Percentiles rank a stretch among this genome's conserved stretches.
Evolutionary conservation across 1,140 invertebrate species (phyloP).

Genomic region (Druon quercuslanigerum): DNA sequence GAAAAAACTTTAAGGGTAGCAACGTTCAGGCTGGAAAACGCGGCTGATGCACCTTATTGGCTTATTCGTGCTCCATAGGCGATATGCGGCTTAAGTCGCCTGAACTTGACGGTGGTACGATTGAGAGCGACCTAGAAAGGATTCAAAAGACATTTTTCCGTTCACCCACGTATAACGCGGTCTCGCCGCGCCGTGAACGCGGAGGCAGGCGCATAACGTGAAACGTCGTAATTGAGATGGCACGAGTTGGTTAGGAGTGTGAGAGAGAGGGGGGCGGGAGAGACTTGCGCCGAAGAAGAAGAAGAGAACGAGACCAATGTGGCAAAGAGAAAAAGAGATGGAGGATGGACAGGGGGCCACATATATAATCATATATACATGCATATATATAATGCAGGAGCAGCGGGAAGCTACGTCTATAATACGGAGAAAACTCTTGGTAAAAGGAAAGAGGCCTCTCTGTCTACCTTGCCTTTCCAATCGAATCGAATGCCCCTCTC

Average conservation of each 20-base stretch:
- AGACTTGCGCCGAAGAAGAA: slow-evolving; percentile 33
- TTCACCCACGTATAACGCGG: slow-evolving; percentile 70
- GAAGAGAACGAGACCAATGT: slow-evolving; percentile 16
- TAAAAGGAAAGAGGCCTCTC: slow-evolving; percentile 68
- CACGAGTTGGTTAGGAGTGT: slow-evolving; percentile 39
- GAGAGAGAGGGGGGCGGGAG: slow-evolving; percentile 41
- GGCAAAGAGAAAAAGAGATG: slow-evolving; percentile 33
- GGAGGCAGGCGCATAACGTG: slow-evolving; percentile 59
- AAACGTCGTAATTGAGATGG: slow-evolving; percentile 66
- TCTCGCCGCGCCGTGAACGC: slow-evolving; percentile 42
- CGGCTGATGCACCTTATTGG: neutral
- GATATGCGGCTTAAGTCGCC: slow-evolving; percentile 12
- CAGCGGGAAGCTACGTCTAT: slow-evolving; percentile 64
- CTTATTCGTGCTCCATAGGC: neutral
- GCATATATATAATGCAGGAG: slow-evolving; percentile 45
- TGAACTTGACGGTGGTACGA: slow-evolving; percentile 61
- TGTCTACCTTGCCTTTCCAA: slow-evolving; percentile 71
- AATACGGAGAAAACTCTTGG: slow-evolving; percentile 67
- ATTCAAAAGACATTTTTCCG: slow-evolving; percentile 73
- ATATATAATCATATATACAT: slow-evolving; percentile 1
- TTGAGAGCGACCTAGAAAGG: slow-evolving; percentile 72
- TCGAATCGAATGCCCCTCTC: slow-evolving; percentile 61
- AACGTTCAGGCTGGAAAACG: neutral
- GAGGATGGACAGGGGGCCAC: slow-evolving; percentile 33
- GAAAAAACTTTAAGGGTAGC: neutral